Percentiles rank a stretch among this genome's conserved stretches.
Evolutionary conservation across 2,888 invertebrate species (phyloP).

Genomic region (Lasius platythorax): DNA sequence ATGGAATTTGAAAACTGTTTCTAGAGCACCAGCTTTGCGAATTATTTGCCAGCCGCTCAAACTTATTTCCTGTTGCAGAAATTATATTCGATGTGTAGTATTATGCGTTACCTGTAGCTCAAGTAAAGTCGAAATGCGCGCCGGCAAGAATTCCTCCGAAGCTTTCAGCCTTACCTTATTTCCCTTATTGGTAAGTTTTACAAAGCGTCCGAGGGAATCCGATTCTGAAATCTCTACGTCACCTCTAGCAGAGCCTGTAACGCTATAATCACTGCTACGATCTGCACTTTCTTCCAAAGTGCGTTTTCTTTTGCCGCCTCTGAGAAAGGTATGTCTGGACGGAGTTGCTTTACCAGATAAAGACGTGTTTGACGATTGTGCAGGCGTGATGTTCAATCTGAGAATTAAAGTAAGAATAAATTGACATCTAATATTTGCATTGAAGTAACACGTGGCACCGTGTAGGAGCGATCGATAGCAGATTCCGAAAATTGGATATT

Average conservation of each 20-base stretch:
- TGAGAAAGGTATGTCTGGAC: constrained; percentile 88
- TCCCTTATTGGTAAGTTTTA: constrained; percentile 95
- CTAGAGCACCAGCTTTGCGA: constrained; percentile 92
- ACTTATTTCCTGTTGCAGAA: constrained; percentile 87
- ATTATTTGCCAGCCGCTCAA: constrained; percentile 94
- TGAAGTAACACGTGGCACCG: no score
- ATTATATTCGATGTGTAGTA: not conserved
- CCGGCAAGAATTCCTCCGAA: not conserved
- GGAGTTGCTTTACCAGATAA: constrained; percentile 86
- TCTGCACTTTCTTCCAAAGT: constrained; percentile 91
- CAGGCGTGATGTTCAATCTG: constrained; percentile 89
- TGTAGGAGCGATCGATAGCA: no score
- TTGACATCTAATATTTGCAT: constrained; percentile 87
- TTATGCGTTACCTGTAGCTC: not conserved
- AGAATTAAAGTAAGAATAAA: constrained; percentile 84
- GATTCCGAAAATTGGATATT: no score
- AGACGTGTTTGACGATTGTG: constrained; percentile 78
- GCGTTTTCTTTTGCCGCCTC: constrained; percentile 89
- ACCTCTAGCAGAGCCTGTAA: constrained; percentile 91
- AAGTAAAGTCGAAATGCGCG: not conserved
- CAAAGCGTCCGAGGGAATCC: constrained; percentile 94
- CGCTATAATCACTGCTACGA: constrained; percentile 90
- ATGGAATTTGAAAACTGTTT: constrained; percentile 97
- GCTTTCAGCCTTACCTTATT: constrained; percentile 89
- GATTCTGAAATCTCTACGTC: constrained; percentile 95